Evolutionary conservation across 2,888 invertebrate genomes (phyloP).

Genomic region (Masnerella sp.): DNA sequence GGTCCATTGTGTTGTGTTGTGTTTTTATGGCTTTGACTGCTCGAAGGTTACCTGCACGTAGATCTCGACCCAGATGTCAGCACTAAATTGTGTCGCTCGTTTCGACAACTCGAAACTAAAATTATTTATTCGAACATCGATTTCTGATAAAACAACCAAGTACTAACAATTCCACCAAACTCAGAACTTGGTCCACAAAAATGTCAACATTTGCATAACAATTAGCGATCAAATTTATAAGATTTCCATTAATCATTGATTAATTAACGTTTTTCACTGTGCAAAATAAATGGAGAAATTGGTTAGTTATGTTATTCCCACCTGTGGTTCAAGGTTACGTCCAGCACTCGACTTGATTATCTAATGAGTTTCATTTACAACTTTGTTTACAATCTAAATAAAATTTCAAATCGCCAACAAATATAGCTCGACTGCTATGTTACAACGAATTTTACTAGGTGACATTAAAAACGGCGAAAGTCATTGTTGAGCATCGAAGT

Average conservation of each 20-base stretch:
- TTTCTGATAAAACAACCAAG: neutral
- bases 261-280: too few relatives aligned
- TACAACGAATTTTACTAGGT: slow-evolving; percentile 1
- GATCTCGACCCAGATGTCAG: slow-evolving; percentile 38
- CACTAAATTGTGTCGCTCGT: slow-evolving; percentile 33
- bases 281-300: too few relatives aligned
- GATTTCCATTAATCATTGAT: too few relatives aligned
- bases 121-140: neutral
- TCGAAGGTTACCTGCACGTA: slow-evolving; percentile 17
- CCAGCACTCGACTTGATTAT: neutral
- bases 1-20: slow-evolving; percentile 70
- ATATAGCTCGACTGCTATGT: neutral
- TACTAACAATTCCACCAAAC: too few relatives aligned
- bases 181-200: too few relatives aligned
- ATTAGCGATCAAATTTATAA: too few relatives aligned
- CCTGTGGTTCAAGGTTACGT: neutral
- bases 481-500: too few relatives aligned
- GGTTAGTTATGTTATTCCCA: too few relatives aligned
- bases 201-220: too few relatives aligned
- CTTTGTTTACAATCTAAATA: neutral
- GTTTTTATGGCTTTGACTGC: slow-evolving; percentile 48
- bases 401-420: neutral
- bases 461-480: too few relatives aligned
- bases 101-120: slow-evolving; percentile 9
- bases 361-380: neutral